Evolutionary conservation across 2,888 invertebrate genomes (phyloP).

Genomic region (Brachyopa scutellaris): DNA sequence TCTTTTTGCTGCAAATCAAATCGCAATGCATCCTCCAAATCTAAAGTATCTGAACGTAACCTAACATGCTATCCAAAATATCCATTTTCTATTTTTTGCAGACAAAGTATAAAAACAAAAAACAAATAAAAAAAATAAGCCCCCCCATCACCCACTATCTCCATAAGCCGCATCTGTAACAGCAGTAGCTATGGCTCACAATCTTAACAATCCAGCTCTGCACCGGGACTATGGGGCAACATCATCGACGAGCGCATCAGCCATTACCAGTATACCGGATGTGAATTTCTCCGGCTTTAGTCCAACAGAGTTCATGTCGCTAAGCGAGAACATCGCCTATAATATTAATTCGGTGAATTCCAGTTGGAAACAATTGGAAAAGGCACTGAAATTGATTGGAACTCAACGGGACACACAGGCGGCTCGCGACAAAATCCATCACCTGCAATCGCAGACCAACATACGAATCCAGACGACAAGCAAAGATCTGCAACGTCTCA

Average conservation of each 20-base stretch:
- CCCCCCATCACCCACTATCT: constrained; percentile 19
- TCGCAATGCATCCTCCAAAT: no score
- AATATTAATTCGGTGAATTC: constrained; percentile 91
- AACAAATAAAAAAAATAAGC: background rate
- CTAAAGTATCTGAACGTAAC: no score
- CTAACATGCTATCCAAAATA: no score
- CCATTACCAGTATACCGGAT: constrained; percentile 83
- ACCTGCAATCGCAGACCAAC: constrained; percentile 89
- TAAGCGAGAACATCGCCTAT: constrained; percentile 91
- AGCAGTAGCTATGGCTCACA: constrained; percentile 74
- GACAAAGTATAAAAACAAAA: constrained; percentile 1
- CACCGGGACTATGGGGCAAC: constrained; percentile 80
- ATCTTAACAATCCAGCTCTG: constrained; percentile 76
- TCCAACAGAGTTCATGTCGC: constrained; percentile 89
- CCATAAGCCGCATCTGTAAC: background rate
- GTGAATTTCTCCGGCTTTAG: constrained; percentile 88
- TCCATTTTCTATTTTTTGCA: no score
- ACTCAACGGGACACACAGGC: constrained; percentile 88
- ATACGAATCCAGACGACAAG: constrained; percentile 88
- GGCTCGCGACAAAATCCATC: constrained; percentile 87
- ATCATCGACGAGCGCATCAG: constrained; percentile 74
- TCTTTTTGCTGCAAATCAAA: no score
- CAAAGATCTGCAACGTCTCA: constrained; percentile 88
- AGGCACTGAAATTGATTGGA: constrained; percentile 88
- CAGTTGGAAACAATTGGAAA: constrained; percentile 88